A percentile compares a stretch with the other conserved stretches of the same genome.
These are phyloP conservation scores for Sarcophaga peregrina DNA, from an alignment of 1,140 invertebrate species.

Conservation along the genomic window DNA sequence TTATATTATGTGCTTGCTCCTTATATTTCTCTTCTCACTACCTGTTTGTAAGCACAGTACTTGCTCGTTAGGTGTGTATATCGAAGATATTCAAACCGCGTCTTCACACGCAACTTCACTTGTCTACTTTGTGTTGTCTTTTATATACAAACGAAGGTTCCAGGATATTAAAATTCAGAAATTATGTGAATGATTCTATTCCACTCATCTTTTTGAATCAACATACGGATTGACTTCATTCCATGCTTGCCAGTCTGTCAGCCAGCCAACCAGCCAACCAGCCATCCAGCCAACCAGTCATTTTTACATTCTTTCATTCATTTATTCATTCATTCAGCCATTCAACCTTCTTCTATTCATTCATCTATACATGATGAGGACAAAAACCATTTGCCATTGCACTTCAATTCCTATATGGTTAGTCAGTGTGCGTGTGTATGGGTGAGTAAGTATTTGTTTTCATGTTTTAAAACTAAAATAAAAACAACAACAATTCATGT, in stretches of 20 bases:
- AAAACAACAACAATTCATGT: neutral
- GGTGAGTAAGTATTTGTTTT: neutral
- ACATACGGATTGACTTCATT: constrained; percentile 2
- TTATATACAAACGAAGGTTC: too few relatives aligned
- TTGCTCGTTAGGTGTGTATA: too few relatives aligned
- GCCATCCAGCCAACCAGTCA: neutral
- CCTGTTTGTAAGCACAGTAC: too few relatives aligned
- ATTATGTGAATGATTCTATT: too few relatives aligned
- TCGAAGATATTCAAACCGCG: too few relatives aligned
- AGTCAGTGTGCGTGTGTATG: neutral
- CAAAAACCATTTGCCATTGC: constrained; percentile 17
- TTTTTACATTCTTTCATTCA: too few relatives aligned
- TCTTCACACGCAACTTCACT: too few relatives aligned
- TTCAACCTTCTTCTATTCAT: neutral
- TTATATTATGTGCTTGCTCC: too few relatives aligned
- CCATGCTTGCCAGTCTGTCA: too few relatives aligned
- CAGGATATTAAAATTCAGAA: too few relatives aligned
- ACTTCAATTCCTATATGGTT: constrained; percentile 1
- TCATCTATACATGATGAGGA: constrained; percentile 9
- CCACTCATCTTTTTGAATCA: neutral
- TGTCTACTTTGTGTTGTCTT: too few relatives aligned
- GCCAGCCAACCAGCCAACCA: neutral
- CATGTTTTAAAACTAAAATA: neutral
- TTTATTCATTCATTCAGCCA: neutral
- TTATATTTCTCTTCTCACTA: too few relatives aligned